Evolutionary conservation across 2,113 vertebrate species (phyloP), one percentile per base, ranked within the genome.

Genomic region (Merops nubicus): DNA sequence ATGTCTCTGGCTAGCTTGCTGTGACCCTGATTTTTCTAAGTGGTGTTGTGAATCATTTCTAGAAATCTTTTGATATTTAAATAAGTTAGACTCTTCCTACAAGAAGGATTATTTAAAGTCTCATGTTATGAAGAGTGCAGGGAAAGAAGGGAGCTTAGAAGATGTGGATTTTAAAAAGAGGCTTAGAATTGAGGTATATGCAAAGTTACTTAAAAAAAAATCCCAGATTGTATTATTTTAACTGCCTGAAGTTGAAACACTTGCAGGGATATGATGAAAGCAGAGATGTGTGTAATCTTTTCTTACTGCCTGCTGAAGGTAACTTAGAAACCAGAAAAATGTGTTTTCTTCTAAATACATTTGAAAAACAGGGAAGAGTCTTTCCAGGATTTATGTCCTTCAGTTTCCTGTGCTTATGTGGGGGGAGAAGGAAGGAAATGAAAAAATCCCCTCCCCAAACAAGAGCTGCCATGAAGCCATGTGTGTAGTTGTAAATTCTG

Each of bases 111-210:
- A n/a, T 70, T 70, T 62, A 10, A 85, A 68, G 17, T 59, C 14
- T 75, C 15, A 6, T 68, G 29, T 59, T 47, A 3, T 89, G n/a
- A 81, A 31, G 28, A 56, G 5, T 50, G 11, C 3, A 12, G 3
- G 12, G 1, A 0, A 1, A 31, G 64, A 54, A 4, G 7, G 14
- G 10, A 4, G 2, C 16, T 69, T 69, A 29, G 21, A 29, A 83
- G 6, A 54, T 14, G 6, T 51, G 29, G 42, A 20, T 78, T 81
- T 45, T 76, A 29, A 74, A 29, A 53, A 67, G 29, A 36, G 16
- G 5, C 36, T 76, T 90, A 42, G 29, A 73, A 48, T 28, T 60
- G 11, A 60, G 9, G 2, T 68, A 21, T 48, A 1, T 40, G 6
- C 56, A 18, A 51, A 75, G 11, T 64, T 85, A 47, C 17, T 81